Base-by-base conservation (phyloP, 2,888 invertebrate genomes). In the Papilio demoleus region DNA sequence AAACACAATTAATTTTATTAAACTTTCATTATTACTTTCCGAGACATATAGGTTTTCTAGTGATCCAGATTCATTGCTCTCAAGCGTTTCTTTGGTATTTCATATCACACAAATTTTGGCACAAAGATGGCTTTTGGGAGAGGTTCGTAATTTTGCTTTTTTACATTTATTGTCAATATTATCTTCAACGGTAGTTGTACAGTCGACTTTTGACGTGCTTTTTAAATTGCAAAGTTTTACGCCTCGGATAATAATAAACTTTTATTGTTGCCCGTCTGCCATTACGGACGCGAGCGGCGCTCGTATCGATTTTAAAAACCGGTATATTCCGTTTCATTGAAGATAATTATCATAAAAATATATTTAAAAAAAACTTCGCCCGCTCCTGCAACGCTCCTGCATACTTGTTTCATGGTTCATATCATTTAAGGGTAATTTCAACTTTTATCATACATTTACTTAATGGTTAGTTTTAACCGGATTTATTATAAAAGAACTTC, bases 261-360 rank as follows among this genome's bases (percentile, higher is more conserved):
- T 85, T 84, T 79, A 85, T 78, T 77, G 71, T 71, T 19, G 38
- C 76, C 75, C 79, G 77, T 84, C 77, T 76, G 77, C 78, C 76
- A 80, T 82, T 80, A 80, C 78, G 74, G 45, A 12, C 27, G 34
- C 53, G 42, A 22, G 56, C 62, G 22, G n/a, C 42, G 34, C 56
- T 67, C 38, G 62, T 50, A 62, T 53, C 67, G 42, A 67, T 62
- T 67, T 67, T 63, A 34, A 36, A 63, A 67, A 67, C 45, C 62
- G 62, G 62, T 63, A 42, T 56, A 42, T 62, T 56, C 62, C 67
- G 62, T 34, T 67, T 67, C 62, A 62, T 45, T 56, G 67, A 62
- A 67, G 62, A 63, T 67, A 67, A 67, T 67, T 67, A 67, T 34
- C 62, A 40, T 67, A 56, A 62, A 67, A 62, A 67, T 67, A 67